Conservation (phyloP, 2,797 vertebrate species). For the Neosilurus mollespiculum region DNA sequence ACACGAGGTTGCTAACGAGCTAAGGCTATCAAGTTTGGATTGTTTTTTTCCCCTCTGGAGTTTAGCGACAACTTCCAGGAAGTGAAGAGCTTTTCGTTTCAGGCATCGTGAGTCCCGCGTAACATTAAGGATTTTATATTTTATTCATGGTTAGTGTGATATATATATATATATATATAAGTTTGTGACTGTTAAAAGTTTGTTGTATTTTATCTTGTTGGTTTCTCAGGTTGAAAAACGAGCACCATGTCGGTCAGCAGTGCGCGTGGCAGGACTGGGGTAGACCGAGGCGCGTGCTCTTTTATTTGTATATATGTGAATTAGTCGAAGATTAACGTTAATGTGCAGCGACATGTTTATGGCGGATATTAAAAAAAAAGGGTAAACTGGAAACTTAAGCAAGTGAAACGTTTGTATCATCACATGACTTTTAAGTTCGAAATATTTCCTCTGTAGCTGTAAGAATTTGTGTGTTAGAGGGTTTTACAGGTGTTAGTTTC, state of each 20-base stretch:
- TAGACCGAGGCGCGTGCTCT: not conserved
- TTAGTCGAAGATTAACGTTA: not conserved
- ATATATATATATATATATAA: too few relatives aligned
- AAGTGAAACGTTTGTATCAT: not conserved
- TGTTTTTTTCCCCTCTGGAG: not conserved
- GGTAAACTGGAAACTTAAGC: not conserved
- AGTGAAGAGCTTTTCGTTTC: not conserved
- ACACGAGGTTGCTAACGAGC: not conserved
- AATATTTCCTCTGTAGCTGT: not conserved
- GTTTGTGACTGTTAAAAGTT: too few relatives aligned
- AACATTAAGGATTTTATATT: not conserved
- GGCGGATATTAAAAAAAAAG: too few relatives aligned
- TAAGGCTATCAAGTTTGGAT: not conserved
- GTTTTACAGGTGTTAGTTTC: not conserved
- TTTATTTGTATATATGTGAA: not conserved
- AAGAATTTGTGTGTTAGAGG: not conserved
- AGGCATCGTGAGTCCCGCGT: not conserved
- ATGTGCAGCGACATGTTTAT: not conserved
- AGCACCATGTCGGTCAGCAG: not conserved
- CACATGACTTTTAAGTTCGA: not conserved
- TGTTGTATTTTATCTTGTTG: not conserved
- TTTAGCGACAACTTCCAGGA: conserved; percentile 3
- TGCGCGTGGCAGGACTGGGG: not conserved
- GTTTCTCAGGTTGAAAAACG: not conserved
- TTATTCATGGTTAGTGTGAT: too few relatives aligned